These are phyloP conservation scores for Aythya baeri DNA, from an alignment of 2,113 vertebrate genomes.

Conservation along the genomic window DNA sequence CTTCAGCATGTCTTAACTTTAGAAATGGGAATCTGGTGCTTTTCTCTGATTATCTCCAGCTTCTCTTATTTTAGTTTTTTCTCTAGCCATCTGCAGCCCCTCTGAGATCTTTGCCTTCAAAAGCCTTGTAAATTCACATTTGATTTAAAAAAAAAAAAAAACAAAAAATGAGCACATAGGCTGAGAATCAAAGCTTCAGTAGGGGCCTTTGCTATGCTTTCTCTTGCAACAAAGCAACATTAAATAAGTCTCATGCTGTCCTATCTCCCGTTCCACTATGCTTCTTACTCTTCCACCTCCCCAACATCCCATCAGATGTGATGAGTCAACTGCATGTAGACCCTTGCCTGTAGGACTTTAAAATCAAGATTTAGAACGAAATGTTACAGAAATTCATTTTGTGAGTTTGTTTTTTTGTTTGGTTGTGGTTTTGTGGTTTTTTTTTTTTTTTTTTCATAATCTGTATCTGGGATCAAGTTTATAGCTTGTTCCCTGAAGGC, in stretches of 20 bases:
- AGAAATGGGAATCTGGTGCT: background rate
- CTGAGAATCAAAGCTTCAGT: background rate
- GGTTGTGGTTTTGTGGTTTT: no score
- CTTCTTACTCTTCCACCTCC: background rate
- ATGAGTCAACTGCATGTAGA: background rate
- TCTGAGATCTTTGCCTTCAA: background rate
- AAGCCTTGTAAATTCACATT: background rate
- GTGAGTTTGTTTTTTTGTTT: no score
- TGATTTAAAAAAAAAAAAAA: no score
- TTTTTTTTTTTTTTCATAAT: background rate
- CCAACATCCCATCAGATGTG: background rate
- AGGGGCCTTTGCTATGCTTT: background rate
- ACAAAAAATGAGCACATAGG: no score
- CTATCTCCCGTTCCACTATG: background rate
- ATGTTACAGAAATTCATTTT: background rate
- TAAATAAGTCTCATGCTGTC: background rate
- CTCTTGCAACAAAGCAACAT: background rate
- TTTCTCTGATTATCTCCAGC: background rate
- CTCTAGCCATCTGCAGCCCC: background rate
- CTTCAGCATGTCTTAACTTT: background rate
- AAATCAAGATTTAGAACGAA: background rate
- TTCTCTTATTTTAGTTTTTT: background rate
- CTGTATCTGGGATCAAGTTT: background rate
- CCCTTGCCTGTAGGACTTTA: background rate
- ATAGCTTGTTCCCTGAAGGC: background rate